These are phyloP conservation scores for Globia sparganii DNA, from an alignment of 2,888 invertebrate genomes.

Conservation along the genomic window DNA sequence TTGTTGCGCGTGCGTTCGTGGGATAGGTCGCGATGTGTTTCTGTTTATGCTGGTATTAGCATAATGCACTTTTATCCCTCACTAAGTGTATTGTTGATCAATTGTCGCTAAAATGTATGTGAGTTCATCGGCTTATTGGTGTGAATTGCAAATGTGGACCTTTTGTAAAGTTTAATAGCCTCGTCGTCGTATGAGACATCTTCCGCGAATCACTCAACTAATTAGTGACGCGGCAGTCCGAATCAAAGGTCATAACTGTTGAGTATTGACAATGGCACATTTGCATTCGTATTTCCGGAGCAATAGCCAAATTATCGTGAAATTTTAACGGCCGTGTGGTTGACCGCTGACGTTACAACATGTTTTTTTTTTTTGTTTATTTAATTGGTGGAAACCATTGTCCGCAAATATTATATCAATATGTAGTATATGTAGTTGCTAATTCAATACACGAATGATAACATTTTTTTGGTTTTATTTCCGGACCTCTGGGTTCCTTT, in stretches of 20 bases:
- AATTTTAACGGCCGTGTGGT: conserved; percentile 84
- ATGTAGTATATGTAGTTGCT: no score
- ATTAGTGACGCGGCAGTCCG: conserved; percentile 71
- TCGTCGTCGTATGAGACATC: conserved; percentile 56
- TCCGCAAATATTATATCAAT: conserved; percentile 45
- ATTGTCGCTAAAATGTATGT: conserved; percentile 78
- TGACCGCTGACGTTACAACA: conserved; percentile 76
- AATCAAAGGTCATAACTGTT: conserved; percentile 84
- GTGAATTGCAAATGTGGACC: conserved; percentile 67
- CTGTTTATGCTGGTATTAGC: conserved; percentile 90
- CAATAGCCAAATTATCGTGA: conserved; percentile 85
- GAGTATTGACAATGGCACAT: conserved; percentile 84
- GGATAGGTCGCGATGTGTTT: conserved; percentile 86
- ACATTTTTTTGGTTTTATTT: conserved; percentile 22
- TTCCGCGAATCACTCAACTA: conserved; percentile 81
- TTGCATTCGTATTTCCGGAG: conserved; percentile 86
- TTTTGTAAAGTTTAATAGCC: conserved; percentile 73
- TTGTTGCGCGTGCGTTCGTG: conserved; percentile 85
- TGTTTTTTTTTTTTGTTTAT: conserved; percentile 55
- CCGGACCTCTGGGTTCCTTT: conserved; percentile 20
- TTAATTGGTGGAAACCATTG: conserved; percentile 46
- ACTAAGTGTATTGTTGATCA: conserved; percentile 77
- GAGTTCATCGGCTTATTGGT: conserved; percentile 56
- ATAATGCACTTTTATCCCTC: conserved; percentile 84
- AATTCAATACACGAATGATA: conserved; percentile 23